Conservation (phyloP, 2,888 invertebrate species). For the Tigriopus californicus region DNA sequence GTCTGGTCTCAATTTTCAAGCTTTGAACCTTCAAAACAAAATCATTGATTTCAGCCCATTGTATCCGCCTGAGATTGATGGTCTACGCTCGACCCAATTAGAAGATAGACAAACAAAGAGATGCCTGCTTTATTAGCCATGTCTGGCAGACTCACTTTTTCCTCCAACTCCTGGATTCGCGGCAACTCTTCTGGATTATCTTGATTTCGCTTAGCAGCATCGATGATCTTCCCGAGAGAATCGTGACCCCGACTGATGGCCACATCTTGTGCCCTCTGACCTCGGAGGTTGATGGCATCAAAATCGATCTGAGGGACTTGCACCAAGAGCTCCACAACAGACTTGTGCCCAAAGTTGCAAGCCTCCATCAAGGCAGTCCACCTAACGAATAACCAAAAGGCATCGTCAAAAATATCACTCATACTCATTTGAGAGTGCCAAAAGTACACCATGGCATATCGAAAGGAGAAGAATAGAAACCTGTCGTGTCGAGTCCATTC, state of each 20-base stretch:
- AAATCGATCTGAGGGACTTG: not conserved
- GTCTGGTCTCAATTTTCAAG: constrained; percentile 6
- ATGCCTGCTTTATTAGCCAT: too few species aligned
- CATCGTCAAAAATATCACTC: too few species aligned
- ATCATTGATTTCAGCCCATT: too few species aligned
- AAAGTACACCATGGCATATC: too few species aligned
- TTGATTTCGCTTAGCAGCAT: not conserved
- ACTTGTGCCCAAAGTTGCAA: constrained; percentile 9
- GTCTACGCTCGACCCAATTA: too few species aligned
- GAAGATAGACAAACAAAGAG: too few species aligned
- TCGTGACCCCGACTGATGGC: constrained; percentile 12
- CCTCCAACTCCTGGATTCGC: constrained; percentile 1
- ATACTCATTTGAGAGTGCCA: too few species aligned
- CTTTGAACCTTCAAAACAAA: not conserved
- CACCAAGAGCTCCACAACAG: not conserved
- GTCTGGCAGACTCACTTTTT: too few species aligned
- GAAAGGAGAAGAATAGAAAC: too few species aligned
- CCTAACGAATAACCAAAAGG: not conserved
- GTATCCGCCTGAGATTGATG: too few species aligned
- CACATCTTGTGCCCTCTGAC: constrained; percentile 12
- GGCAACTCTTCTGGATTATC: constrained; percentile 8
- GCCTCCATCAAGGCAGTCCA: constrained; percentile 15
- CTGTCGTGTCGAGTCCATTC: constrained; percentile 9
- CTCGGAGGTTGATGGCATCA: constrained; percentile 5
- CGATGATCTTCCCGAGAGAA: not conserved